Base-by-base conservation (phyloP, 2,113 vertebrate species). In the Climacteris rufus region DNA sequence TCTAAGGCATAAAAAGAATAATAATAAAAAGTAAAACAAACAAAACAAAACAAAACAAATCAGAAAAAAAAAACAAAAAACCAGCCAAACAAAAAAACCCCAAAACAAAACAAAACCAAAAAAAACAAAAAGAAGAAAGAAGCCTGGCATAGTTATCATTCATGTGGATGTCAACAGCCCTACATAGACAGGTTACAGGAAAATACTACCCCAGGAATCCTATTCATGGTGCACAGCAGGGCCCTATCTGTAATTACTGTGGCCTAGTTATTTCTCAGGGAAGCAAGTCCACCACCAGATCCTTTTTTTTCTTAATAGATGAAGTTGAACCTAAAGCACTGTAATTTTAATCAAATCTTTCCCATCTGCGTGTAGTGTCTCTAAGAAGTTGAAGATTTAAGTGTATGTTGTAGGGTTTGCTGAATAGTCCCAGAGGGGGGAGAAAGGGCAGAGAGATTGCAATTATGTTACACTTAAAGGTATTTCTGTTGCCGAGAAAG, bases 331-430 rank as follows among this genome's bases (percentile, higher is more conserved):
- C 97, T 98, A 98, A 98, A 98, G 98, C 98, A 98, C 98, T 98
- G 97, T 98, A 98, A 98, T 98, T 98, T 98, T 98, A 98, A 98
- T 98, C 98, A 98, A 98, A 98, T 98, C 97, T 98, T 96, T 97
- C 97, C 97, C 97, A 98, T 98, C 98, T 98, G 98, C 25, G 57
- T 97, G 98, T 87, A 97, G 97, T 88, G 84, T 97, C 97, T 97
- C 96, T 83, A 96, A 97, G 97, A 98, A 97, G 97, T 93, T 98
- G 98, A 98, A 98, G 98, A 98, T 98, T 98, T 98, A 98, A 98
- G 98, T 98, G 98, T 97, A 98, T 95, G 98, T 97, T 98, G 97
- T 95, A 97, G 97, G 97, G 97, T 84, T 97, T 94, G 94, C 91
- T 98, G 98, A 97, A 98, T 96, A 96, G 97, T 96, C 97, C 90